Evolutionary conservation across 1,140 invertebrate genomes (phyloP).

Genomic region (Ceratoteleas bidentatus): DNA sequence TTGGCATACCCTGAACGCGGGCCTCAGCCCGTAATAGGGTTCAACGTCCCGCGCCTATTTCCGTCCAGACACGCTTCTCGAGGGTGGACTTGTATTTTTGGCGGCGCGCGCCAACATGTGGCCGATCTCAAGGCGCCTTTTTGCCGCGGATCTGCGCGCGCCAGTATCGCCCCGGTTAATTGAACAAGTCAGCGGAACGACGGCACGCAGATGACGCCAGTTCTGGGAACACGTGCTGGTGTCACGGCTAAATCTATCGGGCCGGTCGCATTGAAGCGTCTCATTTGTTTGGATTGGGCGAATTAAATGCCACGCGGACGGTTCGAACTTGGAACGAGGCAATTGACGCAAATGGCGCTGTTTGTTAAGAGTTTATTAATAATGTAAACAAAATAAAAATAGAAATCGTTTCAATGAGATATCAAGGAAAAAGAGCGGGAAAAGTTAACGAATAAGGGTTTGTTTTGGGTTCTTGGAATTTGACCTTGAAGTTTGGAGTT

Average conservation of each 20-base stretch:
- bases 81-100: slow-evolving; percentile 58
- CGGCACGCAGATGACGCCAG: slow-evolving; percentile 1
- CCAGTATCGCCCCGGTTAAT: slow-evolving; percentile 26
- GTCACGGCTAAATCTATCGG: background rate
- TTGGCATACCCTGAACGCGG: slow-evolving; percentile 23
- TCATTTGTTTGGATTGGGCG: too few species aligned
- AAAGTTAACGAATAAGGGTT: too few species aligned
- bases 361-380: too few species aligned
- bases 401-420: too few species aligned
- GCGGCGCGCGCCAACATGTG: slow-evolving; percentile 41
- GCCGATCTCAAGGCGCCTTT: slow-evolving; percentile 33
- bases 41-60: slow-evolving; percentile 58
- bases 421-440: too few species aligned
- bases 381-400: too few species aligned
- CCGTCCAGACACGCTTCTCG: slow-evolving; percentile 55
- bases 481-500: too few species aligned
- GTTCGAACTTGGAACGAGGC: too few species aligned
- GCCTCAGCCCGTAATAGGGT: slow-evolving; percentile 44
- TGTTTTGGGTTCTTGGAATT: too few species aligned
- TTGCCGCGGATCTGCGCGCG: background rate
- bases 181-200: slow-evolving; percentile 15
- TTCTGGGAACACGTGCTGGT: slow-evolving; percentile 2
- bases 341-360: too few species aligned
- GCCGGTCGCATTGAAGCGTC: too few species aligned
- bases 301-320: too few species aligned